Evolutionary conservation across 1,140 invertebrate genomes (phyloP), one percentile per base, ranked within the genome.

Genomic region (Drosophila biarmipes): DNA sequence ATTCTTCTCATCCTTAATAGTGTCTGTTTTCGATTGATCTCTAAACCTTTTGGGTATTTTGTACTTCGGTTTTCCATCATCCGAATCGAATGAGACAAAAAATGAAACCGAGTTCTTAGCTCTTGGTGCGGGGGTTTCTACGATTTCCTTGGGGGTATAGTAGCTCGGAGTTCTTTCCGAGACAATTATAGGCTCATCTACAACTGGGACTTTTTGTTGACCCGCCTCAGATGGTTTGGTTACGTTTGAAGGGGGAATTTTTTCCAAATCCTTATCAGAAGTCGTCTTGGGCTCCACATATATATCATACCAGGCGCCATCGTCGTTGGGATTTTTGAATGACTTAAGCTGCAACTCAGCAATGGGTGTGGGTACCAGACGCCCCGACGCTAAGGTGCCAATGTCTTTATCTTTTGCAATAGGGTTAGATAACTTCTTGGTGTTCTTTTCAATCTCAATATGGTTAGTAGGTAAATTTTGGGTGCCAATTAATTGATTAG

Each of bases 341-440:
- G 82, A 87, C 51, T 87, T 87, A 7, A 87, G 75, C 57, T 87
- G 82, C 21, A 87, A 42, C 35, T 87, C 82, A 24, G 82, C 82
- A 58, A 87, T 75, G n/a, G 82, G 82, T 42, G 46, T 66, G 31
- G 73, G 58, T 11, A 63, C 35, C 11, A 87, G 78, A 38, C 82
- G 71, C 7, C 66, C 64, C 34, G 81, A 86, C 57, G 54, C 48
- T 29, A 40, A 42, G 34, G 43, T 68, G 52, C 59, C 61, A 52
- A 53, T 59, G 29, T 67, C 63, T 68, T 82, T 86, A 27, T 87
- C 74, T 73, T 64, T 81, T 40, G 35, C 46, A 11, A 15, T 68
- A 34, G 37, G 17, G 54, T 34, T 74, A 54, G 72, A 34, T 38
- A 59, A 58, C 64, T 76, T 76, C 63, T 61, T 61, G 45, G 73